Evolutionary conservation across 2,113 vertebrate genomes (phyloP).

Genomic region (Cyprinodon variegatus): DNA sequence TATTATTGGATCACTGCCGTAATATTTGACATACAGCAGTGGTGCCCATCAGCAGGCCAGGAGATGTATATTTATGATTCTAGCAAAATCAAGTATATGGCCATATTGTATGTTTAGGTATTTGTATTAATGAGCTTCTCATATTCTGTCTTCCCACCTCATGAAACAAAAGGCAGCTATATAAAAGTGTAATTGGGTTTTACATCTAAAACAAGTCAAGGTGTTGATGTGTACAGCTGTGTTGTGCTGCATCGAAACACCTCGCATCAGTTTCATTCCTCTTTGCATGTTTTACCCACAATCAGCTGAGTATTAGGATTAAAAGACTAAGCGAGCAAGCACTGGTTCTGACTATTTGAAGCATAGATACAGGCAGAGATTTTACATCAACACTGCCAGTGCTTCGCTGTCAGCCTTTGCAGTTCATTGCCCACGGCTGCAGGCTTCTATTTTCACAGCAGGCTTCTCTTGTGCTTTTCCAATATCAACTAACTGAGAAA

Average conservation of each 20-base stretch:
- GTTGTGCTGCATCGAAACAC: slow-evolving; percentile 3
- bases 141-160: background rate
- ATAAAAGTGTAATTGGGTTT: background rate
- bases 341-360: slow-evolving; percentile 9
- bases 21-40: background rate
- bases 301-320: slow-evolving; percentile 33
- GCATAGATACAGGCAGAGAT: slow-evolving; percentile 27
- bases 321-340: slow-evolving; percentile 30
- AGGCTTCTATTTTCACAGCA: slow-evolving; percentile 50
- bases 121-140: background rate
- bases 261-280: background rate
- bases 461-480: slow-evolving; percentile 39
- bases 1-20: background rate
- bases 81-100: background rate
- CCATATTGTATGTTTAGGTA: background rate
- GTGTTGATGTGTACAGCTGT: background rate
- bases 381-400: slow-evolving; percentile 31
- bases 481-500: slow-evolving; percentile 17
- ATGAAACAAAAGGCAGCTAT: background rate
- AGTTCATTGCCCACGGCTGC: slow-evolving; percentile 46
- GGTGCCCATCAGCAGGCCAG: no score
- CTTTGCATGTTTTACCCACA: slow-evolving; percentile 3
- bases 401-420: slow-evolving; percentile 50
- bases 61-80: no score
- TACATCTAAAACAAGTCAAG: background rate